Evolutionary conservation across 2,888 invertebrate genomes (phyloP).

Genomic region (Ennomos erosarius): DNA sequence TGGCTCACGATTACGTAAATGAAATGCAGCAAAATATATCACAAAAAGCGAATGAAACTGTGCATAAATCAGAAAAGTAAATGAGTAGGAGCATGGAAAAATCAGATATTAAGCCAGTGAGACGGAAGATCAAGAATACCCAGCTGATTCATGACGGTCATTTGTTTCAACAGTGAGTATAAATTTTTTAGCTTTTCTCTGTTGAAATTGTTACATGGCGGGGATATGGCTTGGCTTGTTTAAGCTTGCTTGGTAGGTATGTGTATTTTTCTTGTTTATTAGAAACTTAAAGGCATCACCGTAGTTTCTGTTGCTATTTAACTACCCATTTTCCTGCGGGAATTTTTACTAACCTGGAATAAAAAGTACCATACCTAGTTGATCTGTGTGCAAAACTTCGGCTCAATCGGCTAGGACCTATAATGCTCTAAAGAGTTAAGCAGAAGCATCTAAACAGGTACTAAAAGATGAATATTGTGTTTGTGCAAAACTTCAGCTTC

Average conservation of each 20-base stretch:
- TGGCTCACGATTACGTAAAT: conserved; percentile 22
- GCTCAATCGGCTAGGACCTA: no score
- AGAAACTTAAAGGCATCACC: no score
- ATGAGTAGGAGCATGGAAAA: conserved; percentile 67
- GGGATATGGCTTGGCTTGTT: neutral
- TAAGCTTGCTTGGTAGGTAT: neutral
- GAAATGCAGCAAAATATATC: conserved; percentile 35
- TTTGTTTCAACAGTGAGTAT: conserved; percentile 51
- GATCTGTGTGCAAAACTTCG: no score
- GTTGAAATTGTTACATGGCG: conserved; percentile 6
- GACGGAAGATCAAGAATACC: conserved; percentile 70
- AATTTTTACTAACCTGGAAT: no score
- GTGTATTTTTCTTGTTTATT: no score
- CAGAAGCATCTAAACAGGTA: no score
- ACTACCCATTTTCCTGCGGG: no score
- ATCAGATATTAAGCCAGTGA: conserved; percentile 71
- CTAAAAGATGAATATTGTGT: no score
- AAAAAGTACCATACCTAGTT: no score
- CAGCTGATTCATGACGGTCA: conserved; percentile 67
- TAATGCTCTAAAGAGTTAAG: no score
- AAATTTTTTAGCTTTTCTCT: conserved; percentile 29
- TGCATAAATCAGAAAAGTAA: conserved; percentile 72
- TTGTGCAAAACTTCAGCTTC: no score
- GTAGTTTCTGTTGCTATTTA: no score
- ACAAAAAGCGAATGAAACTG: conserved; percentile 63